phyloP scores from a whole-genome alignment of 2,888 invertebrate species.

The Trichogramma dendrolimi region DNA sequence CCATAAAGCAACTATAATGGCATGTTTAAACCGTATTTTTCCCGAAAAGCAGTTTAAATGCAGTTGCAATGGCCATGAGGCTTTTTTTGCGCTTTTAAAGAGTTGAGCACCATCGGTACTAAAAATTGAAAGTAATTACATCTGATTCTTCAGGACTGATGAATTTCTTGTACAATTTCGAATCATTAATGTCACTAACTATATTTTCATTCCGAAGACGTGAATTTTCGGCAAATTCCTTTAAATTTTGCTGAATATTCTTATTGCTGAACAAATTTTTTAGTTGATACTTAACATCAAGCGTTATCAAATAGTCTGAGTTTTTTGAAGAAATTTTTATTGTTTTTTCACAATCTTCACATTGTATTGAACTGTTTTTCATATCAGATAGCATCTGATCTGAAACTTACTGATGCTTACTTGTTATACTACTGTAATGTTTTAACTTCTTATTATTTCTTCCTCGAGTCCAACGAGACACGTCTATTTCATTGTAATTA shows the following conservation, averaged over 20 bases:
- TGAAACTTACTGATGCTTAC: too few species aligned
- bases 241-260: slow-evolving; percentile 9
- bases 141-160: slow-evolving; percentile 8
- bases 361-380: too few species aligned
- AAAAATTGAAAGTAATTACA: slow-evolving; percentile 26
- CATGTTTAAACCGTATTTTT: slow-evolving; percentile 18
- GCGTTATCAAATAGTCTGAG: too few species aligned
- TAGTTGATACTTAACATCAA: slow-evolving; percentile 27
- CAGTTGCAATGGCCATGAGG: slow-evolving; percentile 26
- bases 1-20: slow-evolving; percentile 21
- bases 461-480: too few species aligned
- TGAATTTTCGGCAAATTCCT: not conserved
- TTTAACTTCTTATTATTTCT: too few species aligned
- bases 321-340: too few species aligned
- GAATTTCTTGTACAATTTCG: slow-evolving; percentile 19
- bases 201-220: too few species aligned
- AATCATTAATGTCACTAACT: slow-evolving; percentile 7
- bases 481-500: too few species aligned
- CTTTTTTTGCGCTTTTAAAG: slow-evolving; percentile 21
- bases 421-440: too few species aligned
- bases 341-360: too few species aligned
- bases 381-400: too few species aligned
- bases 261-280: slow-evolving; percentile 15
- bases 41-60: slow-evolving; percentile 24
- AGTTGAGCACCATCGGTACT: slow-evolving; percentile 29